Conservation (phyloP, 2,888 invertebrate genomes). For the Diarsia mendica region DNA sequence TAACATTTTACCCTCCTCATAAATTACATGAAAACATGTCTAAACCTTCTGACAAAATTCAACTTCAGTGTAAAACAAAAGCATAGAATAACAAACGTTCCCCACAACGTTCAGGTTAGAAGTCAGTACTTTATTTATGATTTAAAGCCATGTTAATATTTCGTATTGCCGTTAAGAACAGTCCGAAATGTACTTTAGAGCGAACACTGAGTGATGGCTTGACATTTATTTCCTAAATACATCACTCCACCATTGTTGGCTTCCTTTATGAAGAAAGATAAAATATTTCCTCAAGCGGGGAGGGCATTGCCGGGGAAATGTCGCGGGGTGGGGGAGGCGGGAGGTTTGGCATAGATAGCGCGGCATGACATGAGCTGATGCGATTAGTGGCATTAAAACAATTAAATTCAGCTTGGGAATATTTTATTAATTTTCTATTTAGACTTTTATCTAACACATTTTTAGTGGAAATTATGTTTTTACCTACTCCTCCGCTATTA, state of each 20-base stretch:
- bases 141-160: constrained; percentile 60
- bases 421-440: background rate
- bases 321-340: constrained; percentile 74
- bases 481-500: no score
- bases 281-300: constrained; percentile 86
- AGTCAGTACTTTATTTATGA: constrained; percentile 55
- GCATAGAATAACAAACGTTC: constrained; percentile 14
- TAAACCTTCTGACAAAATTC: constrained; percentile 20
- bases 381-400: constrained; percentile 9
- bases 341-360: constrained; percentile 61
- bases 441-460: background rate
- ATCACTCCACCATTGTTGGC: constrained; percentile 85
- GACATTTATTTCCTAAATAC: constrained; percentile 89
- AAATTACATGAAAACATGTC: background rate
- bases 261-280: constrained; percentile 88
- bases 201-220: constrained; percentile 84
- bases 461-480: no score
- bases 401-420: background rate
- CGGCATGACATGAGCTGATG: constrained; percentile 38
- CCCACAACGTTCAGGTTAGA: constrained; percentile 30
- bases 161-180: constrained; percentile 64
- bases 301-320: constrained; percentile 84
- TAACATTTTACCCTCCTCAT: background rate
- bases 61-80: constrained; percentile 5
- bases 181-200: constrained; percentile 72